Percentiles rank a stretch among this genome's conserved stretches.
These are phyloP conservation scores for Meteorus cinctellus DNA, from an alignment of 2,888 invertebrate species.

Conservation along the genomic window DNA sequence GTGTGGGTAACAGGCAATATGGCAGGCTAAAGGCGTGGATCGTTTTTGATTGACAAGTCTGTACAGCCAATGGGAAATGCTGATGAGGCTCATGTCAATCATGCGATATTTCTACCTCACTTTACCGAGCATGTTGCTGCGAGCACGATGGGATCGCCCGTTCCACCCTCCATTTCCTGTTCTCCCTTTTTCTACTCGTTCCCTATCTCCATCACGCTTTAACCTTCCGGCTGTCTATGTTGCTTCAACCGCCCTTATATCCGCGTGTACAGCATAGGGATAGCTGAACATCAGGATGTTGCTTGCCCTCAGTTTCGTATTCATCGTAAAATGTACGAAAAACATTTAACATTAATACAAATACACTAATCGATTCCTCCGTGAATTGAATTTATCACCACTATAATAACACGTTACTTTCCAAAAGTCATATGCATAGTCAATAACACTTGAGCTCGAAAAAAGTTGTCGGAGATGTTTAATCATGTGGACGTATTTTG, in stretches of 20 bases:
- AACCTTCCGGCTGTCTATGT: conserved; percentile 55
- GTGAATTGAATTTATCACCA: conserved; percentile 48
- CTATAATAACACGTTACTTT: too few relatives aligned
- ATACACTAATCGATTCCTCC: conserved; percentile 30
- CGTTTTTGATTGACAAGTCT: conserved; percentile 86
- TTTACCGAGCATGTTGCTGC: conserved; percentile 55
- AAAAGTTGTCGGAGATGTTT: too few relatives aligned
- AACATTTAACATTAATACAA: not conserved
- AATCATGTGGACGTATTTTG: too few relatives aligned
- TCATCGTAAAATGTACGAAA: conserved; percentile 19
- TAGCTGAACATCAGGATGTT: conserved; percentile 68
- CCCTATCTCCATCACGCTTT: conserved; percentile 48
- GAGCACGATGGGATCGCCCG: conserved; percentile 49
- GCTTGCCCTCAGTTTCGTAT: conserved; percentile 50
- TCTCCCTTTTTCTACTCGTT: conserved; percentile 51
- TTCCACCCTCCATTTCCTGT: conserved; percentile 48
- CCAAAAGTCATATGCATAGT: too few relatives aligned
- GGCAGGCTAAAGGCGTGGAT: conserved; percentile 74
- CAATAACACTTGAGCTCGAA: too few relatives aligned
- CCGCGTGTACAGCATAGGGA: conserved; percentile 68
- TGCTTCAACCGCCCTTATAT: conserved; percentile 65
- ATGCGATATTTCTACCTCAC: conserved; percentile 73
- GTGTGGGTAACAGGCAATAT: conserved; percentile 32
- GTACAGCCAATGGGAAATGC: conserved; percentile 86
- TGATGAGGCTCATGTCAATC: conserved; percentile 88